Percentiles rank a stretch among this genome's conserved stretches.
Conservation (phyloP, 2,797 vertebrate genomes). For the Fringilla coelebs region DNA sequence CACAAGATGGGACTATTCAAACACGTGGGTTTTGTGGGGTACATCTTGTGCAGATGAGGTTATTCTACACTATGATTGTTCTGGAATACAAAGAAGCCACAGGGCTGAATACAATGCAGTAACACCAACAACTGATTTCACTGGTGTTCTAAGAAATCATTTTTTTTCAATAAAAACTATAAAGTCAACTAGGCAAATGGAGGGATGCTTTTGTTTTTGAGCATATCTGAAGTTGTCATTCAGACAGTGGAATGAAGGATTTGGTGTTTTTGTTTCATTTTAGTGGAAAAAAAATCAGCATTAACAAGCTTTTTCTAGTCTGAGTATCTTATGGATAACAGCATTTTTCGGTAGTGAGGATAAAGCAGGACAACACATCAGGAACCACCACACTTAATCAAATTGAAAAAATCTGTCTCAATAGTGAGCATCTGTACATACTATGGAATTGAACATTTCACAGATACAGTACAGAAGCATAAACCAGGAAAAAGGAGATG, state of each 20-base stretch:
- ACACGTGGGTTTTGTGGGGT: accelerated
- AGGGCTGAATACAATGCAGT: not conserved
- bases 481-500: not conserved
- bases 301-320: not conserved
- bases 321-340: not conserved
- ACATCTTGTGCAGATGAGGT: not conserved
- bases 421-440: not conserved
- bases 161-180: not conserved
- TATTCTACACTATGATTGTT: not conserved
- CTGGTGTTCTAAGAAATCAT: not conserved
- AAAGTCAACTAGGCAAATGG: not conserved
- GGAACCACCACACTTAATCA: not conserved
- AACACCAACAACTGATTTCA: not conserved
- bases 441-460: not conserved
- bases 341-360: not conserved
- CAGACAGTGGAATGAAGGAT: not conserved
- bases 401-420: not conserved
- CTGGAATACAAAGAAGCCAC: not conserved
- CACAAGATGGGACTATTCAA: not conserved
- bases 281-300: not conserved
- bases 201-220: not conserved
- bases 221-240: not conserved
- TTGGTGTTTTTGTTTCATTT: not conserved
- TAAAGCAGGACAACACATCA: not conserved
- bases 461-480: not conserved